Evolutionary conservation across 2,113 vertebrate species (phyloP).

Genomic region (Martes martes): DNA sequence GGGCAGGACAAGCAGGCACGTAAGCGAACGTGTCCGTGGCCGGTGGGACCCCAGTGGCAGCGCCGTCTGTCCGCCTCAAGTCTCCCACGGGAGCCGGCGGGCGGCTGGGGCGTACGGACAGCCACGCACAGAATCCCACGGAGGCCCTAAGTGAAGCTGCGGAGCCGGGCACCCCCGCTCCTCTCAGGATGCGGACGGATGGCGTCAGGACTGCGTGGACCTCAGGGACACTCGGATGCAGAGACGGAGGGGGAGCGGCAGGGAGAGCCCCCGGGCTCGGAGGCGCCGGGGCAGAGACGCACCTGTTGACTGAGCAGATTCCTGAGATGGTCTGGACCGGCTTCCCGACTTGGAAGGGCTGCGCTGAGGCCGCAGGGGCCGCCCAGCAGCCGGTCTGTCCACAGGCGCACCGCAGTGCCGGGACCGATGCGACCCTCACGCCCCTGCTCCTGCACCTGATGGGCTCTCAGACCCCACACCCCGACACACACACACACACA

Average conservation of each 20-base stretch:
- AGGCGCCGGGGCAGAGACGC: not conserved
- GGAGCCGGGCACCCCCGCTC: not conserved
- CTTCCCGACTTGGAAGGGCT: not conserved
- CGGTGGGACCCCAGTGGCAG: rapidly evolving
- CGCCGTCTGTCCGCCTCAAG: rapidly evolving
- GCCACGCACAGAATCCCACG: not conserved
- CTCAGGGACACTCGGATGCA: not conserved
- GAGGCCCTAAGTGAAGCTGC: not conserved
- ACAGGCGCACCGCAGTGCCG: not conserved
- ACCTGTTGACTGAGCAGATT: not conserved
- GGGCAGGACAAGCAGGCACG: no score
- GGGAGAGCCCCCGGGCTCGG: not conserved
- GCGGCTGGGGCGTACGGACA: not conserved
- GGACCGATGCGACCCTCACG: not conserved
- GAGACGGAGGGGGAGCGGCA: not conserved
- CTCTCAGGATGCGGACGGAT: not conserved
- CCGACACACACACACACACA: not conserved
- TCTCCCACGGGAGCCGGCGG: not conserved
- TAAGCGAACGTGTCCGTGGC: not conserved
- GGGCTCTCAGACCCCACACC: not conserved
- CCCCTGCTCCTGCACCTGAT: not conserved
- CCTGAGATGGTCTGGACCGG: not conserved
- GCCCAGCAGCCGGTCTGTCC: no score
- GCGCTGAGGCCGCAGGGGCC: no score
- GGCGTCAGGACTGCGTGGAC: no score